Evolutionary conservation across 2,797 vertebrate genomes (phyloP), one percentile per base, ranked within the genome.

Genomic region (Hemibagrus guttatus): DNA sequence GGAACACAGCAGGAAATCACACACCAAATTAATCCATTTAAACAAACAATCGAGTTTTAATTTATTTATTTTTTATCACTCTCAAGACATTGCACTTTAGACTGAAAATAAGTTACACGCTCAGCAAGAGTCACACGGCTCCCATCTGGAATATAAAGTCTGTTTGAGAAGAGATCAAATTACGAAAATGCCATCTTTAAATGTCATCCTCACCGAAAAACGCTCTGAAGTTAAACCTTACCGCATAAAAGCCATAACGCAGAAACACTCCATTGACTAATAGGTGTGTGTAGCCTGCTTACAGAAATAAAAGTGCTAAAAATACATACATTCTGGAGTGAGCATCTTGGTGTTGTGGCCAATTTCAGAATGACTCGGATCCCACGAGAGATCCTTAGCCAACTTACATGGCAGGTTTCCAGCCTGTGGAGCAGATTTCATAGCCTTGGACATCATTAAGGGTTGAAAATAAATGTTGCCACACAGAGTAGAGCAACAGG

Each of bases 381-480:
- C 63, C 80, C 72, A 58, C 16, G 66, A 78, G 84, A 56, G 84
- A 88, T 83, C 64, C 79, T 88, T 82, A 85, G 84, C 79, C 79
- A 83, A 85, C 61, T 64, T 76, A 74, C 68, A 59, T 87, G 86
- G 83, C 83, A 87, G 59, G 42, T 39, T 52, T 83, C 84, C 79
- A 85, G 69, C 26, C 69, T 66, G 80, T 64, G 71, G 72, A 76
- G 69, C 86, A 85, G 79, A 83, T 84, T 84, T 87, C 86, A 83
- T 61, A 88, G 84, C 54, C 80, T 83, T 64, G 84, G 80, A 88
- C 72, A 83, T 85, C 61, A 71, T 83, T 85, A 85, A 78, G 42
- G 81, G 71, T 85, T 88, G 75, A 78, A 88, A 88, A 88, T 88
- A 83, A 87, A 75, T 68, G 42, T 72, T 64, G 66, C 81, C 83